A percentile compares a stretch with the other conserved stretches of the same genome.
Evolutionary conservation across 1,140 invertebrate genomes (phyloP).

Genomic region (Dinoponera quadriceps): DNA sequence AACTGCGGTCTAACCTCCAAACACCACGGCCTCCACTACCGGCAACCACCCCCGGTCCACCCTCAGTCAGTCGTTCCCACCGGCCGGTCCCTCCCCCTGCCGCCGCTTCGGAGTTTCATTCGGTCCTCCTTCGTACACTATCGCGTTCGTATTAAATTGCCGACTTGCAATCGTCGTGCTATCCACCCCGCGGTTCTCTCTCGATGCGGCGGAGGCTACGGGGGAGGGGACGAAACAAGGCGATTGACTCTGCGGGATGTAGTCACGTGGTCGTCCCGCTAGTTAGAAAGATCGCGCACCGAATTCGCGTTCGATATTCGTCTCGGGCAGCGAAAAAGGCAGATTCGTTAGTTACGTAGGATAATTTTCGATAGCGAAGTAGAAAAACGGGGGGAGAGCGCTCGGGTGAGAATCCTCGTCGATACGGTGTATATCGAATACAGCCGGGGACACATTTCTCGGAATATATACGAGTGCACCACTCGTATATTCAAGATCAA

Average conservation of each 20-base stretch:
- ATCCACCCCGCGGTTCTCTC: constrained; percentile 56
- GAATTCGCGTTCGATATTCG: constrained; percentile 17
- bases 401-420: background rate
- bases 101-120: constrained; percentile 59
- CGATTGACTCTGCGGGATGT: constrained; percentile 58
- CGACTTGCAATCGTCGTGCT: constrained; percentile 61
- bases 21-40: constrained; percentile 75
- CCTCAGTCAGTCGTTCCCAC: constrained; percentile 67
- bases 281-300: constrained; percentile 37
- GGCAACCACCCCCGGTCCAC: constrained; percentile 54
- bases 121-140: constrained; percentile 73
- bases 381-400: no score
- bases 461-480: constrained; percentile 1
- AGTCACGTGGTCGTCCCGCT: constrained; percentile 40
- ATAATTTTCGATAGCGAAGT: no score
- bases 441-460: background rate
- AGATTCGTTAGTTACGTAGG: background rate
- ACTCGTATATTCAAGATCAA: constrained; percentile 26
- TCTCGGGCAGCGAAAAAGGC: constrained; percentile 1
- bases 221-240: constrained; percentile 29
- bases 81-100: constrained; percentile 52
- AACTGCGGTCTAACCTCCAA: constrained; percentile 85
- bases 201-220: constrained; percentile 19
- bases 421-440: background rate
- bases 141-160: constrained; percentile 75